Conservation (phyloP, 2,113 vertebrate species). For the Microtus richardsoni region DNA sequence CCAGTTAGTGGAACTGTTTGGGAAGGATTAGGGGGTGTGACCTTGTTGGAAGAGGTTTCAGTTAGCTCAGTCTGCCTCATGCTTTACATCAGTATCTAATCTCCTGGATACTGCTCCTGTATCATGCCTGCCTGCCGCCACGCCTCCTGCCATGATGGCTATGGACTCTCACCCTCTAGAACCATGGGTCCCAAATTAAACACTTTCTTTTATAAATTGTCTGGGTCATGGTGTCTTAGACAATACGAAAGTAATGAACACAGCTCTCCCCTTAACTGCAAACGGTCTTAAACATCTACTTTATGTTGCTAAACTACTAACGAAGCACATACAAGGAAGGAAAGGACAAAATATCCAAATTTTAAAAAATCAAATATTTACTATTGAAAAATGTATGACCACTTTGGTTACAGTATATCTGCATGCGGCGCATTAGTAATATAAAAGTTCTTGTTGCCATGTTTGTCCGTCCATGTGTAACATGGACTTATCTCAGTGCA, state of each 20-base stretch:
- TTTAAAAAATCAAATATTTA: slow-evolving; percentile 1
- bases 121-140: not conserved
- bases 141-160: not conserved
- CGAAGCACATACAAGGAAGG: not conserved
- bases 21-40: not conserved
- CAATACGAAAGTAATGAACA: not conserved
- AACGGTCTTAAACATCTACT: slow-evolving; percentile 3
- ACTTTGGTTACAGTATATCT: not conserved
- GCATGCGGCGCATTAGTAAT: too few species aligned
- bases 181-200: not conserved
- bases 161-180: too few species aligned
- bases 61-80: not conserved
- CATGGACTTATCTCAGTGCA: not conserved
- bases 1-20: not conserved
- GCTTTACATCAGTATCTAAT: not conserved
- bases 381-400: not conserved
- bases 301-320: not conserved
- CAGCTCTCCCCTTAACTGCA: slow-evolving; percentile 22
- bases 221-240: not conserved
- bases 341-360: not conserved
- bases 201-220: not conserved
- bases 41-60: not conserved
- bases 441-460: not conserved
- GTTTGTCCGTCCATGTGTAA: not conserved
- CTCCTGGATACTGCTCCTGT: not conserved